Percentiles rank a stretch among this genome's conserved stretches.
phyloP scores from a whole-genome alignment of 2,888 invertebrate species.

The Agonopterix arenella region DNA sequence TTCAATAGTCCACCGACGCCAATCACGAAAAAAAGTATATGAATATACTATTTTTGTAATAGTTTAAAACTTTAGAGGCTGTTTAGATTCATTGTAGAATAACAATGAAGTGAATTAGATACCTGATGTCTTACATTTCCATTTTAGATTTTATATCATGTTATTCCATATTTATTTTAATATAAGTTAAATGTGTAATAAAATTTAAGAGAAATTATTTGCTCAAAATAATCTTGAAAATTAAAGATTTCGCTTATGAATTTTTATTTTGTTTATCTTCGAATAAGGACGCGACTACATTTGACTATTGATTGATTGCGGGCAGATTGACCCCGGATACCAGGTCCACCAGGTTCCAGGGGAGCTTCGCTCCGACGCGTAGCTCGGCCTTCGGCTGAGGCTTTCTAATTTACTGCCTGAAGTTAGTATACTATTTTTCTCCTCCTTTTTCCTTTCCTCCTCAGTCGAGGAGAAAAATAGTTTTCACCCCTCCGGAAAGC shows the following conservation, averaged over 20 bases:
- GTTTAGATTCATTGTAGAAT: slow-evolving; percentile 39
- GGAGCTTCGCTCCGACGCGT: too few relatives aligned
- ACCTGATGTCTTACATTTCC: slow-evolving; percentile 71
- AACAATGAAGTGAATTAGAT: slow-evolving; percentile 51
- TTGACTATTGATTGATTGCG: too few relatives aligned
- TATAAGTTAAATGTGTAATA: slow-evolving; percentile 56
- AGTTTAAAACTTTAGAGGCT: slow-evolving; percentile 39
- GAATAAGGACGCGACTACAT: too few relatives aligned
- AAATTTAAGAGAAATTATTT: slow-evolving; percentile 63
- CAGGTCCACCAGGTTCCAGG: too few relatives aligned
- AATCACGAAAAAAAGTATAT: slow-evolving; percentile 54
- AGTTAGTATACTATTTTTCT: too few relatives aligned
- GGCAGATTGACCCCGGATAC: too few relatives aligned
- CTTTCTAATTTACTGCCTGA: too few relatives aligned
- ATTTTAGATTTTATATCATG: slow-evolving; percentile 73
- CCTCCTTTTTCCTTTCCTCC: too few relatives aligned
- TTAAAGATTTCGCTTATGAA: slow-evolving; percentile 38
- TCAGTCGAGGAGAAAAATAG: too few relatives aligned
- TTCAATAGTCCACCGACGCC: slow-evolving; percentile 54
- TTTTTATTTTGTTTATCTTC: background rate
- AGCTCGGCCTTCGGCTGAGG: too few relatives aligned
- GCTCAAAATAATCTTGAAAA: slow-evolving; percentile 67
- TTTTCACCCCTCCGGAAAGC: too few relatives aligned
- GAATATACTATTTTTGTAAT: slow-evolving; percentile 19
- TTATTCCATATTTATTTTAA: slow-evolving; percentile 42